phyloP scores from a whole-genome alignment of 1,140 invertebrate species.

The Druon quercuslanigerum region DNA sequence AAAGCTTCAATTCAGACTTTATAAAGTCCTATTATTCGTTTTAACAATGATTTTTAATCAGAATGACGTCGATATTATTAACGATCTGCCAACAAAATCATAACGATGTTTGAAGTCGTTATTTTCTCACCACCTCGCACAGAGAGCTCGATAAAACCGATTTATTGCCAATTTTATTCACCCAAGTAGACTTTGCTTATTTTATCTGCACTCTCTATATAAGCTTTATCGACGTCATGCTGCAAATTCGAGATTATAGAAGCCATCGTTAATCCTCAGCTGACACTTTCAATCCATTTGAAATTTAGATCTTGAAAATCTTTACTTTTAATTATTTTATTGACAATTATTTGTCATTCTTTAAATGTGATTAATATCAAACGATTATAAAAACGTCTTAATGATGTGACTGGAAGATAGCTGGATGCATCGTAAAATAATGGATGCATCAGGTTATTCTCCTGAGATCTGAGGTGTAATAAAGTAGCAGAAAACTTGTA shows the following conservation, averaged over 20 bases:
- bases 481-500: background rate
- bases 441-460: background rate
- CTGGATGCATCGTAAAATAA: background rate
- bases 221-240: slow-evolving; percentile 19
- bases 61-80: slow-evolving; percentile 16
- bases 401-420: background rate
- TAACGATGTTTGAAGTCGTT: slow-evolving; percentile 1
- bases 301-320: too few relatives aligned
- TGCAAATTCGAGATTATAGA: slow-evolving; percentile 1
- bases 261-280: background rate
- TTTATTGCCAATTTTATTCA: slow-evolving; percentile 29
- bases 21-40: background rate
- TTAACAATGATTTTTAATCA: slow-evolving; percentile 21
- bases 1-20: background rate
- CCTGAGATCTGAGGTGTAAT: background rate
- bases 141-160: slow-evolving; percentile 29
- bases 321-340: too few relatives aligned
- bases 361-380: background rate
- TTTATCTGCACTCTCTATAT: slow-evolving; percentile 14
- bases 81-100: slow-evolving; percentile 28
- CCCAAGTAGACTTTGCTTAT: slow-evolving; percentile 12
- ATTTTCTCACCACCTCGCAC: slow-evolving; percentile 19
- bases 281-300: slow-evolving; percentile 2
- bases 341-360: background rate
- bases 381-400: background rate